Percentiles rank a stretch among this genome's conserved stretches.
phyloP scores from a whole-genome alignment of 2,888 invertebrate genomes.

The Aricia artaxerxes region DNA sequence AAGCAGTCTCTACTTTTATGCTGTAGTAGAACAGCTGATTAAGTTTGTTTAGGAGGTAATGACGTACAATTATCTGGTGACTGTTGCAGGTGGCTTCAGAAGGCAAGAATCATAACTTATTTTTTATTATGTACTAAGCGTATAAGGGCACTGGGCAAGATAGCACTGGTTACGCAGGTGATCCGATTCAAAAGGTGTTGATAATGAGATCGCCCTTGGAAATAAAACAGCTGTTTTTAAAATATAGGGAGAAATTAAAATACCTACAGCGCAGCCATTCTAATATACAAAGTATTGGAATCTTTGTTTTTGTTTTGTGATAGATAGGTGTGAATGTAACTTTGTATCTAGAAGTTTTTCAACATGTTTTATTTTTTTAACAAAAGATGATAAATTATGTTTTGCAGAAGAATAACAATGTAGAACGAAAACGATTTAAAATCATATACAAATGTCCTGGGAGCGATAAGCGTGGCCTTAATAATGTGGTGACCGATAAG shows the following conservation, averaged over 20 bases:
- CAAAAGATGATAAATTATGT: background rate
- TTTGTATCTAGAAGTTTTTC: too few relatives aligned
- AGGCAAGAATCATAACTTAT: slow-evolving; percentile 11
- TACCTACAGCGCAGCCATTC: background rate
- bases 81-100: background rate
- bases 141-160: background rate
- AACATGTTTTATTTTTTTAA: background rate
- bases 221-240: background rate
- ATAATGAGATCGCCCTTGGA: background rate
- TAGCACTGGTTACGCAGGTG: background rate
- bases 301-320: background rate
- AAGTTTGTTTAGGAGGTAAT: background rate
- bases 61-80: background rate
- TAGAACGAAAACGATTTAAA: background rate
- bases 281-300: background rate
- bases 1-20: too few relatives aligned
- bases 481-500: slow-evolving; percentile 33
- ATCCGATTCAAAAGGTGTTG: slow-evolving; percentile 16
- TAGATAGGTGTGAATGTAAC: too few relatives aligned
- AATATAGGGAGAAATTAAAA: background rate
- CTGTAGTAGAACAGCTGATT: background rate
- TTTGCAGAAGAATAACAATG: background rate
- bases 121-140: background rate
- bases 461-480: slow-evolving; percentile 33
- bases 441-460: background rate